phyloP scores from a whole-genome alignment of 2,888 invertebrate genomes.

The Zygothrica quintamaculata region DNA sequence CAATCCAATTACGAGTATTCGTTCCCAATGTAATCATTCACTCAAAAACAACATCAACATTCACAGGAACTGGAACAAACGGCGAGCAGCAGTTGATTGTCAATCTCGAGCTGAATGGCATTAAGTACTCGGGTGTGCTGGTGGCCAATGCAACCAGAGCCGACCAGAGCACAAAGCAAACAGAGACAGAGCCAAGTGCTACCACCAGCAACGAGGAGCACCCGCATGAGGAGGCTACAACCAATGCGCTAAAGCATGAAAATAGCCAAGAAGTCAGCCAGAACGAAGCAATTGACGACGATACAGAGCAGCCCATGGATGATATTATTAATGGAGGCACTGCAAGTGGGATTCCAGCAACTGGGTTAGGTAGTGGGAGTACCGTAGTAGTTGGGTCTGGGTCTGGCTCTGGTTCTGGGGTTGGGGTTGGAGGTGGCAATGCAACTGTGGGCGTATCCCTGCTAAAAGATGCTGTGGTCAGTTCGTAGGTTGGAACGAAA shows the following conservation, averaged over 20 bases:
- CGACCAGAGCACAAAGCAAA: conserved; percentile 3
- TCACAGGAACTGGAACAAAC: conserved; percentile 90
- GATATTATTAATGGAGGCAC: conserved; percentile 34
- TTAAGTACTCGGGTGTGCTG: conserved; percentile 97
- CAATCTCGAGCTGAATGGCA: conserved; percentile 97
- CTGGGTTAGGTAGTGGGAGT: conserved; percentile 14
- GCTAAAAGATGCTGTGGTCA: conserved; percentile 66
- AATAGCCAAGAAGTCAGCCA: conserved; percentile 27
- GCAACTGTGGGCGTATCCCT: conserved; percentile 30
- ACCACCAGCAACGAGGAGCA: conserved; percentile 1
- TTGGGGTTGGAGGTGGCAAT: conserved; percentile 21
- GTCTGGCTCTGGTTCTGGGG: conserved; percentile 32
- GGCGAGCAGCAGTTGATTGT: conserved; percentile 96
- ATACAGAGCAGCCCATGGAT: conserved; percentile 21
- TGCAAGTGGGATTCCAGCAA: conserved; percentile 2
- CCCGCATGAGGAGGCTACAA: conserved; percentile 10
- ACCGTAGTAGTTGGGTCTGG: too few species aligned
- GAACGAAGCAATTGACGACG: conserved; percentile 33
- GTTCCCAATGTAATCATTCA: conserved; percentile 16
- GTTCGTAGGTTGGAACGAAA: conserved; percentile 46
- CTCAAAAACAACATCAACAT: background rate
- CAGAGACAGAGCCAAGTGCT: conserved; percentile 17
- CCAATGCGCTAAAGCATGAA: conserved; percentile 31
- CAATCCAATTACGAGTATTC: conserved; percentile 32
- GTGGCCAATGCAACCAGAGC: conserved; percentile 86